Evolutionary conservation across 2,113 vertebrate genomes (phyloP), one percentile per base, ranked within the genome.

Genomic region (Xyrauchen texanus): DNA sequence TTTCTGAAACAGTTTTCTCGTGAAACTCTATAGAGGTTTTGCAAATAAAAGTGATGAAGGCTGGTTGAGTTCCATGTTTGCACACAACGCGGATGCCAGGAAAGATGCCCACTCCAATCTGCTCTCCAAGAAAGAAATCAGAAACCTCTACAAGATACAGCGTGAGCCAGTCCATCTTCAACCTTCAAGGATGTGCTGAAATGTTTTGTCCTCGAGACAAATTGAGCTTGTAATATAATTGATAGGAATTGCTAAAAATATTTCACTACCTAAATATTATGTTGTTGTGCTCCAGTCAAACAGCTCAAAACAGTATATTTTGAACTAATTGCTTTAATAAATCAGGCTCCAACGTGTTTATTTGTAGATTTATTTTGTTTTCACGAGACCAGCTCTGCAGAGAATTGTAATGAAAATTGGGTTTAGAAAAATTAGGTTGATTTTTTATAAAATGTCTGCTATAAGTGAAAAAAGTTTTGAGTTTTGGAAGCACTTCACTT

Each of bases 41-140:
- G 90, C 95, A 53, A 93, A 95, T 15, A 91, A 89, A 13, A 78
- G 81, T 1, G 94, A 97, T 86, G 92, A 93, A 85, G 94, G 96
- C 88, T 98, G 97, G 96, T 96, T 98, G 87, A 95, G 93, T 68
- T 98, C 95, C 10, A 90, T 98, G 44, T 97, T 98, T 60, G 95
- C 95, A 82, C 96, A 96, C 91, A 96, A 96, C 87, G 95, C 95
- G 69, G 96, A 97, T 44, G 93, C 95, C 55, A 95, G 97, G 84
- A 98, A 96, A 90, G 97, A 99, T 0, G 95, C 97, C 2, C 97
- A 99, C 87, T 98, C 96, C 83, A 99, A 96, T 87, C 93, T 99
- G 69, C 91, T 99, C 75, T 98, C 97, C 82, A 99, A 99, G 92
- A 95, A 92, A 86, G 96, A 97, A 86, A 97, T 95, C 85, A 99